phyloP scores from a whole-genome alignment of 2,113 vertebrate species.

The Pterocles gutturalis region DNA sequence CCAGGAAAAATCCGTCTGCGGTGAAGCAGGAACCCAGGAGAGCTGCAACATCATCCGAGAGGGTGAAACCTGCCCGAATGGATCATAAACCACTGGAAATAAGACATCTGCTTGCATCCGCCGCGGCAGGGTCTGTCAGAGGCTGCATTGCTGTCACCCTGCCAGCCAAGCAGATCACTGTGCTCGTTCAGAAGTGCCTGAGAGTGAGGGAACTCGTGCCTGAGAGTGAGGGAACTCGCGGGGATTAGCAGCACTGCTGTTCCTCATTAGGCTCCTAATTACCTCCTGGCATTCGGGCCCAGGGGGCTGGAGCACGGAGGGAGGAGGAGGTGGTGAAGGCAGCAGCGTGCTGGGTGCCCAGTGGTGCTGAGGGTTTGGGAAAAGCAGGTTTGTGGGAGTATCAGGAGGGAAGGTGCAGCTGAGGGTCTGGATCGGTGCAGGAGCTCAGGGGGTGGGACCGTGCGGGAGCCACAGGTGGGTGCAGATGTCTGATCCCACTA shows the following conservation, averaged over 20 bases:
- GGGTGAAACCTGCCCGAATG: neutral
- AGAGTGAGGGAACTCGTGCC: neutral
- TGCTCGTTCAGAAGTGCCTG: neutral
- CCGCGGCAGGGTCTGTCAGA: neutral
- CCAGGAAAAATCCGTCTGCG: neutral
- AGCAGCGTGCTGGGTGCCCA: neutral
- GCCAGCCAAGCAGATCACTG: neutral
- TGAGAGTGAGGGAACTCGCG: neutral
- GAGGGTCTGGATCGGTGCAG: neutral
- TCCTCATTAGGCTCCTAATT: neutral
- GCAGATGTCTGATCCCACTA: rapidly evolving
- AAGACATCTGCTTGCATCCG: neutral
- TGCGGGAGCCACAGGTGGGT: neutral
- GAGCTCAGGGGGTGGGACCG: neutral
- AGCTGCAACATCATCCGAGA: neutral
- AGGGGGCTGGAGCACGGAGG: neutral
- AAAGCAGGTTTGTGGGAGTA: too few species aligned
- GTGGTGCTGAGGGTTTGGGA: neutral
- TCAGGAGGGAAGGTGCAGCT: neutral
- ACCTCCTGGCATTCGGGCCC: neutral
- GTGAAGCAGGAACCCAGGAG: neutral
- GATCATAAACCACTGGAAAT: neutral
- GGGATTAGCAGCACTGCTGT: neutral
- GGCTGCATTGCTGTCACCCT: neutral
- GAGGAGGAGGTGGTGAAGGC: neutral